Conservation (phyloP, 2,797 vertebrate species). For the Carapus acus region DNA sequence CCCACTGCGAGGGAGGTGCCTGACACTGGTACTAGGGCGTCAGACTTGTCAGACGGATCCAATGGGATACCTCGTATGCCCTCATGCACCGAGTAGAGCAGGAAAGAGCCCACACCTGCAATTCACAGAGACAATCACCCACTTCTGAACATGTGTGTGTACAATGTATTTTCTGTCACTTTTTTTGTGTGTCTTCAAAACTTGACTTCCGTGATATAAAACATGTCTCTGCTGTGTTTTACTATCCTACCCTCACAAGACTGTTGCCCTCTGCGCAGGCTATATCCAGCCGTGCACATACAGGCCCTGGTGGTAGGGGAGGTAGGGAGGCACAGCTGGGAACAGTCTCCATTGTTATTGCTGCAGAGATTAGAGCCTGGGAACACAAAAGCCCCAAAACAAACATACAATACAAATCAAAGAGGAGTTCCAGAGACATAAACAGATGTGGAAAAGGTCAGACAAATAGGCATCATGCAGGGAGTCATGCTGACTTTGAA, state of each 20-base stretch:
- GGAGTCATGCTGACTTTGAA: constrained; percentile 21
- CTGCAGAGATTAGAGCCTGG: constrained; percentile 87
- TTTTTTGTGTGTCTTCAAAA: neutral
- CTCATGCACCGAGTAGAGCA: constrained; percentile 94
- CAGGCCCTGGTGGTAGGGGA: constrained; percentile 83
- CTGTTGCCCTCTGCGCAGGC: constrained; percentile 86
- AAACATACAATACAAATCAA: constrained; percentile 51
- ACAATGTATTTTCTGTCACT: neutral
- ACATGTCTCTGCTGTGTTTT: neutral
- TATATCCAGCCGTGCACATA: constrained; percentile 96
- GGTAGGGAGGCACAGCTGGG: constrained; percentile 94
- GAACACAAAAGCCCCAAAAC: constrained; percentile 43
- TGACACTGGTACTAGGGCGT: constrained; percentile 89
- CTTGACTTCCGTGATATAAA: constrained; percentile 2
- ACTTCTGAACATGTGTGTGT: neutral
- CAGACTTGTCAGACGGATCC: constrained; percentile 91
- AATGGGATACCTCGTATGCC: constrained; percentile 93
- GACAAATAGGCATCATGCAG: constrained; percentile 34
- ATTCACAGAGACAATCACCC: constrained; percentile 9
- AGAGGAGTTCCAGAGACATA: constrained; percentile 30
- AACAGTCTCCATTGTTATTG: constrained; percentile 89
- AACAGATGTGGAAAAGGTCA: constrained; percentile 40
- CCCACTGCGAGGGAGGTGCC: constrained; percentile 93
- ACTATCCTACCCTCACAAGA: constrained; percentile 89
- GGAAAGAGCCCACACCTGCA: constrained; percentile 93